Conservation (phyloP, 2,888 invertebrate species). For the Drosophila mayaguana region DNA sequence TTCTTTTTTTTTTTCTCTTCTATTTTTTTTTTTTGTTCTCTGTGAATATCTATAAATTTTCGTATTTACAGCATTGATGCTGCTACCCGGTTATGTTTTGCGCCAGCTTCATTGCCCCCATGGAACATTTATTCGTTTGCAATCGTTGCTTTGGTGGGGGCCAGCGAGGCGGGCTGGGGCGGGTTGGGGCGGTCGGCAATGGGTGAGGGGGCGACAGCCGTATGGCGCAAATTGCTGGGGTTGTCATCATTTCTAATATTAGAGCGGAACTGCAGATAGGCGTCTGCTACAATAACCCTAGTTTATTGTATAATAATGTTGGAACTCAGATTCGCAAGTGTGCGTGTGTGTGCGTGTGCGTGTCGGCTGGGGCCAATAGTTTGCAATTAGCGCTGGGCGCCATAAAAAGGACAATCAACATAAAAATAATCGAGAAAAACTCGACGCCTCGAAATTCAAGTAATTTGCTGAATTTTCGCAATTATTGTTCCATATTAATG, state of each 20-base stretch:
- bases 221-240: constrained; percentile 54
- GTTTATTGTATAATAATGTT: constrained; percentile 71
- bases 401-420: constrained; percentile 80
- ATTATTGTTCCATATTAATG: neutral
- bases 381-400: constrained; percentile 67
- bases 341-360: constrained; percentile 9
- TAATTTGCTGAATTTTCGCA: constrained; percentile 6
- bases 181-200: neutral
- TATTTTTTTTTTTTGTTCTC: neutral
- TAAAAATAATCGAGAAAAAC: constrained; percentile 74
- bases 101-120: constrained; percentile 15
- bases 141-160: constrained; percentile 40
- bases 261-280: constrained; percentile 56
- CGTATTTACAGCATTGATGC: constrained; percentile 67
- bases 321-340: constrained; percentile 10
- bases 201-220: neutral
- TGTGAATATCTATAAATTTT: constrained; percentile 67
- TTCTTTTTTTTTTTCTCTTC: no score
- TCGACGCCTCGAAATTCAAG: constrained; percentile 13
- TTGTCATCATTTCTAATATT: constrained; percentile 78
- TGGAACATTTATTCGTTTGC: constrained; percentile 61
- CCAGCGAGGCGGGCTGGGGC: neutral
- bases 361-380: constrained; percentile 64
- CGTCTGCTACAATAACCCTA: constrained; percentile 63
- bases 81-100: constrained; percentile 39